Base-by-base conservation (phyloP, 2,797 vertebrate genomes). In the Cynodonichthys magdalenae region DNA sequence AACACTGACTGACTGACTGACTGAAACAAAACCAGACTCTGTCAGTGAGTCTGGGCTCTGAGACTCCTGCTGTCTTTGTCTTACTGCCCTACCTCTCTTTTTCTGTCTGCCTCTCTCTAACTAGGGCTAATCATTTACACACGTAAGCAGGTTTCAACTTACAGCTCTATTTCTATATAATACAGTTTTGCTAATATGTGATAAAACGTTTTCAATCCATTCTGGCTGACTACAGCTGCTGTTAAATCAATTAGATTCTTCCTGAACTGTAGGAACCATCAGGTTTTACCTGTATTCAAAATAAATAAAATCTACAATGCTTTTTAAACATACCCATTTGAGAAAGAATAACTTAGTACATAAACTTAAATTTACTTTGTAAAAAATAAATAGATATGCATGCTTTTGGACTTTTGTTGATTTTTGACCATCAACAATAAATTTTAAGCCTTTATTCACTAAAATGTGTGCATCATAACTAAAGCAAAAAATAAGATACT, bases 1-100 rank as follows among this genome's bases (percentile, higher is more conserved):
- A 82, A 85, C 74, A 82, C 74, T 57, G 71, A 79, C 64, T 64
- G 24, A 24, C 24, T 24, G 24, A 24, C 24, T 24, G 73, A 82
- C 71, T 83, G 78, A 83, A 77, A 81, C 77, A 84, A 83, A 82
- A 75, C 65, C 75, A 86, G 59, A 84, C 79, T 82, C 72, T 54
- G 69, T 74, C 66, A 74, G 55, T 48, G 61, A 69, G 52, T 60
- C 60, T 45, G 36, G 36, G 51, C 68, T 84, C 76, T 77, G 66
- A 75, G 62, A 66, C 68, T 67, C 48, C 12, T 12, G 17, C 63
- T 31, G 28, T 62, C 41, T 71, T 49, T 67, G 24, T 80, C 51
- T 71, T 59, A 48, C 56, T 60, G 20, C 65, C 66, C 61, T 60
- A 50, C 55, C 53, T 44, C 24, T 45, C 11, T 61, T 47, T 59